A percentile compares a stretch with the other conserved stretches of the same genome.
Conservation (phyloP, 2,797 vertebrate genomes). For the Streptopelia turtur region DNA sequence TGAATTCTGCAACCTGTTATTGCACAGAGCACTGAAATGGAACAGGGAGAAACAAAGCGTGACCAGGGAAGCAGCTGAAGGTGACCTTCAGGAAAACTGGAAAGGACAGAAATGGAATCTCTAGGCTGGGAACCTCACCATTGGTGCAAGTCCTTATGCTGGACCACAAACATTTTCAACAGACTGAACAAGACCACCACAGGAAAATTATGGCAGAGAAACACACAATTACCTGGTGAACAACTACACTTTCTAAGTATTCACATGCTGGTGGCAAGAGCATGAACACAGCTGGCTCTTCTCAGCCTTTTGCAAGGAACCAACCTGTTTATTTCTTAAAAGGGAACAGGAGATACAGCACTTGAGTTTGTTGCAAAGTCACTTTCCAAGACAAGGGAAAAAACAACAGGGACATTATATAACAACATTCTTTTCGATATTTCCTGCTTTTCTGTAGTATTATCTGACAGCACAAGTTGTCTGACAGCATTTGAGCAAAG, state of each 20-base stretch:
- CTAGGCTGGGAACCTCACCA: background rate
- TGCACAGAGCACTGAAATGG: background rate
- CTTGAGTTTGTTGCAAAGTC: background rate
- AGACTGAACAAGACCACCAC: background rate
- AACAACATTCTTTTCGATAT: background rate
- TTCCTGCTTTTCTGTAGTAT: background rate
- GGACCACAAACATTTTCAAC: background rate
- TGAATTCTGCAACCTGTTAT: constrained; percentile 16
- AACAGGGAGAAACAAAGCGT: background rate
- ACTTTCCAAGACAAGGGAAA: background rate
- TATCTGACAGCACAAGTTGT: background rate
- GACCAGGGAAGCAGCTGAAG: constrained; percentile 18
- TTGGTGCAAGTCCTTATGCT: background rate
- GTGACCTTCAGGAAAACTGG: constrained; percentile 24
- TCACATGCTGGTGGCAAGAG: background rate
- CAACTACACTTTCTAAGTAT: background rate
- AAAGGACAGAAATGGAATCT: background rate
- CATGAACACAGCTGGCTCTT: background rate
- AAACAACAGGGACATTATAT: background rate
- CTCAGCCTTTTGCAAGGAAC: background rate
- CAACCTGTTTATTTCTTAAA: background rate
- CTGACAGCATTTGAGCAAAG: background rate
- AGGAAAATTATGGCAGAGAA: background rate
- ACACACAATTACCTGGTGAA: background rate
- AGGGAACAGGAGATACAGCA: background rate